Evolutionary conservation across 2,113 vertebrate genomes (phyloP).

Genomic region (Indicator indicator): DNA sequence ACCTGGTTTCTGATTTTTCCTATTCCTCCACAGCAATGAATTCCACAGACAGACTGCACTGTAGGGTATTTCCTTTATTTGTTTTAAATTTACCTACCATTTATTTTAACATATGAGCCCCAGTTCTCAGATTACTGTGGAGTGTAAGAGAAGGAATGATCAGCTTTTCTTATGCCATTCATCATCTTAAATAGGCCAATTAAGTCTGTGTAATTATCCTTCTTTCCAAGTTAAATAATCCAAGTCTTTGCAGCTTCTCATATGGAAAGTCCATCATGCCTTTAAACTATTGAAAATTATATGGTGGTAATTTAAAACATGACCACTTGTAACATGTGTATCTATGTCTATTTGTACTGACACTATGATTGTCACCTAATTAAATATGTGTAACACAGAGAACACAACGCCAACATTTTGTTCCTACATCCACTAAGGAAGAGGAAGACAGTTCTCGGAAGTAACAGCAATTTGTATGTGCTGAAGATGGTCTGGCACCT

Average conservation of each 20-base stretch:
- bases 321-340: background rate
- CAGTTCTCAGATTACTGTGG: slow-evolving; percentile 23
- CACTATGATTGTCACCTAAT: background rate
- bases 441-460: background rate
- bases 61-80: slow-evolving; percentile 52
- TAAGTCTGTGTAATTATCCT: slow-evolving; percentile 55
- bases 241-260: slow-evolving; percentile 60
- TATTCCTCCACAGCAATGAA: background rate
- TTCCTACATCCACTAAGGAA: background rate
- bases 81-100: slow-evolving; percentile 62
- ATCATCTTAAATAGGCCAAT: slow-evolving; percentile 69
- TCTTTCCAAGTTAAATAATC: slow-evolving; percentile 71
- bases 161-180: slow-evolving; percentile 59
- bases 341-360: slow-evolving; percentile 8
- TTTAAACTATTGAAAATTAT: slow-evolving; percentile 40
- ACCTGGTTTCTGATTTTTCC: background rate
- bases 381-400: slow-evolving; percentile 22
- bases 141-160: slow-evolving; percentile 52
- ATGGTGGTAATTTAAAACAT: slow-evolving; percentile 54
- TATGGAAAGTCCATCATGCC: slow-evolving; percentile 56
- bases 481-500: background rate
- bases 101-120: slow-evolving; percentile 58
- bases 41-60: background rate
- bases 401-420: background rate
- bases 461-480: background rate